phyloP scores from a whole-genome alignment of 2,888 invertebrate genomes.

The Hypena proboscidalis region DNA sequence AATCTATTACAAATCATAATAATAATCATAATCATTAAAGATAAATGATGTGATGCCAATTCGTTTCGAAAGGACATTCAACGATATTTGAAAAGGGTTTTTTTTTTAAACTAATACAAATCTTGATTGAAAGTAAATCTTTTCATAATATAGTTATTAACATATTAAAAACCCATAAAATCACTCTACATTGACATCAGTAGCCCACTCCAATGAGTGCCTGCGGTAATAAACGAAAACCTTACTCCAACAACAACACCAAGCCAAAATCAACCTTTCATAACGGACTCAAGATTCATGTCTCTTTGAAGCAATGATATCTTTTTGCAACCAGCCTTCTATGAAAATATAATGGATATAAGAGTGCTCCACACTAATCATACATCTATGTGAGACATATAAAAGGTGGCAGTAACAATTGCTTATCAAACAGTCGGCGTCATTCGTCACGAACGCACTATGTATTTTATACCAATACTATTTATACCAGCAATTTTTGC shows the following conservation, averaged over 20 bases:
- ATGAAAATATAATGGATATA: conserved; percentile 82
- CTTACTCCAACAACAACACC: conserved; percentile 16
- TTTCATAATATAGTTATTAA: conserved; percentile 29
- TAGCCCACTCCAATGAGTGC: conserved; percentile 67
- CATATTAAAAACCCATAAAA: conserved; percentile 56
- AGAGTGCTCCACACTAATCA: conserved; percentile 68
- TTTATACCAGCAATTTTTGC: conserved; percentile 53
- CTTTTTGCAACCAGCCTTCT: conserved; percentile 79
- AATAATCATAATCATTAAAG: too few relatives aligned
- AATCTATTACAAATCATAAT: too few relatives aligned
- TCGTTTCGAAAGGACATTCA: too few relatives aligned
- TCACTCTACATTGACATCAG: conserved; percentile 54
- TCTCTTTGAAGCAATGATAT: conserved; percentile 22
- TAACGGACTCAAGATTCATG: conserved; percentile 25
- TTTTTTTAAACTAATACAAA: too few relatives aligned
- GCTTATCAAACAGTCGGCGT: conserved; percentile 75
- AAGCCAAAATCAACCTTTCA: conserved; percentile 44
- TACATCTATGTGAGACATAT: conserved; percentile 78
- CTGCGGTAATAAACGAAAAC: conserved; percentile 70
- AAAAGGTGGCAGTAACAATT: conserved; percentile 71
- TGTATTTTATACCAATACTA: conserved; percentile 60
- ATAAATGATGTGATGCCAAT: too few relatives aligned
- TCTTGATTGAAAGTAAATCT: too few relatives aligned
- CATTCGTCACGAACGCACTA: conserved; percentile 66
- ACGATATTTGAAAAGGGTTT: too few relatives aligned